phyloP scores from a whole-genome alignment of 1,140 invertebrate species.

The Rhyzopertha dominica region DNA sequence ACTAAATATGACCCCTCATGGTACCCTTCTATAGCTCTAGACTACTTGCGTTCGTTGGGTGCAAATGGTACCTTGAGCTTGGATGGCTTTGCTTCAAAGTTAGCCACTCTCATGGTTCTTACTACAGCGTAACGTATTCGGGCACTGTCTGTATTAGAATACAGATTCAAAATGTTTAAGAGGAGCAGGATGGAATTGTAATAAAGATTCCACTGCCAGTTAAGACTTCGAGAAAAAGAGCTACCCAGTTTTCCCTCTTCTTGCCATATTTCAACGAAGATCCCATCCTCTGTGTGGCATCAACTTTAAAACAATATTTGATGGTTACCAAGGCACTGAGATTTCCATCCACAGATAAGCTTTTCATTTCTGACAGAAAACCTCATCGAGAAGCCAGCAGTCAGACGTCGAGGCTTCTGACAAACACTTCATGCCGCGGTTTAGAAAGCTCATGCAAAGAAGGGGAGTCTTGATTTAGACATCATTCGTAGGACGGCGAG shows the following conservation, averaged over 20 bases:
- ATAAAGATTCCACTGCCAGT: conserved; percentile 8
- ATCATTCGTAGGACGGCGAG: conserved; percentile 7
- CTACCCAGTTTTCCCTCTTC: not conserved
- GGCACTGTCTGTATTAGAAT: conserved; percentile 7
- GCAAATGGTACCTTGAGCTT: not conserved
- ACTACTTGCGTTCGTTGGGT: too few species aligned
- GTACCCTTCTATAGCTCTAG: conserved; percentile 7
- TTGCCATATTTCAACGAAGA: conserved; percentile 8
- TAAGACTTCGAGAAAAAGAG: conserved; percentile 8
- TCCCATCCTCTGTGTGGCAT: not conserved
- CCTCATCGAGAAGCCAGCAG: conserved; percentile 3
- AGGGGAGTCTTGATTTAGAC: conserved; percentile 3
- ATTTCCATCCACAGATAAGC: too few species aligned
- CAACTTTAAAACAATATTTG: not conserved
- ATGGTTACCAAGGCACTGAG: conserved; percentile 5
- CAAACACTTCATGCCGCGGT: too few species aligned
- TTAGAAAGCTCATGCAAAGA: conserved; percentile 5
- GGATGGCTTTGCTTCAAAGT: not conserved
- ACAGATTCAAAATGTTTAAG: not conserved
- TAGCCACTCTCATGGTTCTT: conserved; percentile 6
- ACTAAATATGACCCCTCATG: conserved; percentile 9
- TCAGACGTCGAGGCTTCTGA: not conserved
- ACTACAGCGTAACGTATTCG: too few species aligned
- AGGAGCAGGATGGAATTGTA: not conserved
- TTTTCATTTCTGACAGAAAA: too few species aligned